A percentile compares a stretch with the other conserved stretches of the same genome.
Conservation (phyloP, 2,888 invertebrate genomes). For the Lasioglossum morio region DNA sequence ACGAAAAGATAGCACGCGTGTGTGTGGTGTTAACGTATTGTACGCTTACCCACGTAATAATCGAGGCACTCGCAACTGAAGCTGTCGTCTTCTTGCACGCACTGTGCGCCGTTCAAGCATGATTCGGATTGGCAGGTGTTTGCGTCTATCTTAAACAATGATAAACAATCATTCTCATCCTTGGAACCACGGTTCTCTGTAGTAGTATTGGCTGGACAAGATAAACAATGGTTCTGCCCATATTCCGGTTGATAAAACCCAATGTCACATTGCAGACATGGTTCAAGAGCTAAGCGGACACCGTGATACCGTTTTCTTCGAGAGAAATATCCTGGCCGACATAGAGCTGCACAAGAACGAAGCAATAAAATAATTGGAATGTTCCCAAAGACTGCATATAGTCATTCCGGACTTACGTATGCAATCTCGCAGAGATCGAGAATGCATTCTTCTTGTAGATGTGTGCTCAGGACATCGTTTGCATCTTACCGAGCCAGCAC, state of each 20-base stretch:
- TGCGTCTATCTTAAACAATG: constrained; percentile 84
- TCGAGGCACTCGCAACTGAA: constrained; percentile 85
- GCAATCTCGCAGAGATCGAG: constrained; percentile 85
- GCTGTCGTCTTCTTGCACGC: constrained; percentile 77
- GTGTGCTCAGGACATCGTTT: constrained; percentile 86
- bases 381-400: background rate
- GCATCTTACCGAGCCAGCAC: constrained; percentile 86
- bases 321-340: constrained; percentile 86
- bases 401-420: constrained; percentile 84
- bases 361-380: background rate
- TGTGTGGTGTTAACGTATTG: background rate
- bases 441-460: constrained; percentile 86
- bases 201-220: constrained; percentile 86
- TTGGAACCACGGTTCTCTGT: constrained; percentile 84
- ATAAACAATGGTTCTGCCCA: constrained; percentile 86
- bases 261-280: constrained; percentile 77
- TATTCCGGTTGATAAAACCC: constrained; percentile 88
- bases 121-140: constrained; percentile 85
- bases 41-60: constrained; percentile 85
- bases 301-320: constrained; percentile 82
- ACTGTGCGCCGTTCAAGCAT: constrained; percentile 85
- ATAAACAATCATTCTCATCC: constrained; percentile 84
- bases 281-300: constrained; percentile 68
- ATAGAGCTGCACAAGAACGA: constrained; percentile 84
- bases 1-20: too few species aligned